Evolutionary conservation across 2,797 vertebrate genomes (phyloP), one percentile per base, ranked within the genome.

Genomic region (Eupleurogrammus muticus): DNA sequence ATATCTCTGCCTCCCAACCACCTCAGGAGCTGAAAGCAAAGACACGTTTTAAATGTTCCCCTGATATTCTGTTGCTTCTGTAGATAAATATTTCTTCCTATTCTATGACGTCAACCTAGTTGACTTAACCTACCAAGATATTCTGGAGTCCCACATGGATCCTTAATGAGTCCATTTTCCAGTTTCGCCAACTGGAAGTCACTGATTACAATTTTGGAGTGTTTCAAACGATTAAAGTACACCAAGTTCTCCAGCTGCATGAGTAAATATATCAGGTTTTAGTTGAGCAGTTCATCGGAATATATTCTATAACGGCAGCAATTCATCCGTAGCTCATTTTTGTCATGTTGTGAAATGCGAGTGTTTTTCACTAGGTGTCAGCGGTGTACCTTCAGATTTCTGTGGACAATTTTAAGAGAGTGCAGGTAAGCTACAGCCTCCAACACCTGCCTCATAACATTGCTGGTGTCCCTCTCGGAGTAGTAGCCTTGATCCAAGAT

Each of bases 401-500:
- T 96, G 89, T 99, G 98, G 70, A 99, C 96, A 0, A 99, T 98
- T 89, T 96, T 96, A 85, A 97, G 93, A 1, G 97, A 98, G 91
- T 99, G 98, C 90, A 99, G 93, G 92, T 99, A 99, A 38, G 97
- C 96, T 47, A 99, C 95, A 0, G 98, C 97, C 87, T 99, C 97
- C 92, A 99, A 83, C 85, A 99, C 97, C 93, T 99, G 98, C 83
- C 97, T 95, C 90, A 99, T 96, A 62, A 99, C 97, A 13, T 99
- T 99, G 91, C 98, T 99, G 75, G 98, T 99, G 92, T 99, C 97
- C 81, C 93, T 94, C 90, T 99, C 98, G 0, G 98, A 99, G 90
- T 99, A 99, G 93, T 99, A 99, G 50, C 97, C 97, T 91, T 99
- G 98, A 90, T 99, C 98, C 92, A 99, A 92, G 92, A 99, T 99